Evolutionary conservation across 2,888 invertebrate species (phyloP).

Genomic region (Philonicus albiceps): DNA sequence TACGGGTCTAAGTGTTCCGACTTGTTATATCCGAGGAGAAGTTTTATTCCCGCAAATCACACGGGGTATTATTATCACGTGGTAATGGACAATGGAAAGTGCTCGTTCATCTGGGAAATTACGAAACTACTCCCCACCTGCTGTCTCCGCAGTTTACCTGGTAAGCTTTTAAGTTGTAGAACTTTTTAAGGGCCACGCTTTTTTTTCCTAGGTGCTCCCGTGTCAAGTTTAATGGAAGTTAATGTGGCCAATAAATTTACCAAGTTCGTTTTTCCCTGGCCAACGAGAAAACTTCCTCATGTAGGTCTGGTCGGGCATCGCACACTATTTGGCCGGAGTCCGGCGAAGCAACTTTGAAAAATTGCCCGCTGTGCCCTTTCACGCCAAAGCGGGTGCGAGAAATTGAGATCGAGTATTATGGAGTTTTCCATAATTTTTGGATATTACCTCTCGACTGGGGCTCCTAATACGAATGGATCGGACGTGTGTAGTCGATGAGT

Average conservation of each 20-base stretch:
- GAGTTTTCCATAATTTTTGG: slow-evolving; percentile 28
- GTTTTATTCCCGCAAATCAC: slow-evolving; percentile 13
- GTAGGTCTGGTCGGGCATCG: background rate
- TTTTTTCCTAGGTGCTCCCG: background rate
- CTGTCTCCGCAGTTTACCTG: background rate
- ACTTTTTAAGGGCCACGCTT: slow-evolving; percentile 1
- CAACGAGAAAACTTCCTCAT: background rate
- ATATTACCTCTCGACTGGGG: background rate
- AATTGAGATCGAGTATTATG: slow-evolving; percentile 31
- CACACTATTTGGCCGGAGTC: background rate
- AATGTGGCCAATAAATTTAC: slow-evolving; percentile 33
- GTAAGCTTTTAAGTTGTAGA: background rate
- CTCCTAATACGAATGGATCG: slow-evolving; percentile 6
- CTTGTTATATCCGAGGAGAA: background rate
- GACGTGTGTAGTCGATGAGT: slow-evolving; percentile 8
- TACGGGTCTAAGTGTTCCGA: background rate
- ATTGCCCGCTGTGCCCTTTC: slow-evolving; percentile 18
- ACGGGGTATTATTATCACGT: slow-evolving; percentile 16
- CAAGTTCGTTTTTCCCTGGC: background rate
- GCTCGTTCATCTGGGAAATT: slow-evolving; percentile 28
- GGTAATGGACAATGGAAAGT: slow-evolving; percentile 29
- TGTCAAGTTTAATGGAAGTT: slow-evolving; percentile 31
- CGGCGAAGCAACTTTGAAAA: background rate
- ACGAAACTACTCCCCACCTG: slow-evolving; percentile 2
- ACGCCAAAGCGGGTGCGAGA: background rate